Evolutionary conservation across 2,797 vertebrate genomes (phyloP).

Genomic region (Meda fulgida): DNA sequence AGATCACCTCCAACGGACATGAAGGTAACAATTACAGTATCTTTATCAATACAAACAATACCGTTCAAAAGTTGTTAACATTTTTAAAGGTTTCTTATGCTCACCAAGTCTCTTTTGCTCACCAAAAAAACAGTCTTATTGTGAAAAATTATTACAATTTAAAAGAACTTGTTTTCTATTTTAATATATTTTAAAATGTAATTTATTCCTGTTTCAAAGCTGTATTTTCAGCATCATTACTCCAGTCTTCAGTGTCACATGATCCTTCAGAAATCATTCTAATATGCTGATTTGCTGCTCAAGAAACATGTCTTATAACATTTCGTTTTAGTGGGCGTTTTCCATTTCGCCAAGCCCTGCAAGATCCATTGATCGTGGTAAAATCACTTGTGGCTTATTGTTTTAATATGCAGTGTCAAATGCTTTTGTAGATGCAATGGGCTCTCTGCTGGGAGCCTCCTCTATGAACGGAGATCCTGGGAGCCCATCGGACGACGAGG

Average conservation of each 20-base stretch:
- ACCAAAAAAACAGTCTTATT: neutral
- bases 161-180: neutral
- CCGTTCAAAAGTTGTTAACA: no score
- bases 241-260: neutral
- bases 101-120: neutral
- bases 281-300: neutral
- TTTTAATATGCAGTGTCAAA: neutral
- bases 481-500: conserved; percentile 94
- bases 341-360: no score
- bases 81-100: neutral
- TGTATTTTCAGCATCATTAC: neutral
- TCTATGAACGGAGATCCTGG: conserved; percentile 89
- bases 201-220: neutral
- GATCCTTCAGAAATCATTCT: neutral
- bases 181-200: neutral
- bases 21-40: conserved; percentile 81
- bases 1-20: conserved; percentile 88
- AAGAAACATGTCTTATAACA: neutral
- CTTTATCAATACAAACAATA: neutral
- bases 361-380: neutral
- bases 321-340: no score
- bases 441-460: conserved; percentile 78
- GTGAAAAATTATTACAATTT: neutral
- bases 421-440: conserved; percentile 74
- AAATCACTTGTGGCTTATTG: no score